A percentile compares a stretch with the other conserved stretches of the same genome.
Conservation (phyloP, 2,113 vertebrate genomes). For the Lates calcarifer region DNA sequence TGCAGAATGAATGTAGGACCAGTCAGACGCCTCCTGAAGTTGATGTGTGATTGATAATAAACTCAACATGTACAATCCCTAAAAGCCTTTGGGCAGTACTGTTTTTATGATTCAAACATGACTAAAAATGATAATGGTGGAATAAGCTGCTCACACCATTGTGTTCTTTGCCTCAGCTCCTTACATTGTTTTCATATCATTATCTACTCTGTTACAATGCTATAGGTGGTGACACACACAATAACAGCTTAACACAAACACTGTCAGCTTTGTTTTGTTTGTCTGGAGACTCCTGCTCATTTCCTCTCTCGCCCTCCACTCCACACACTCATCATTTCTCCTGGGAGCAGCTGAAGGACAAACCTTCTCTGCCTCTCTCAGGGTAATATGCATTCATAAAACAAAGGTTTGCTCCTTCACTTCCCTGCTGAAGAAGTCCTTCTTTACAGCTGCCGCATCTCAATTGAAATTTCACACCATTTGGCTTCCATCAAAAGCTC, state of each 20-base stretch:
- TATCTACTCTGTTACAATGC: not conserved
- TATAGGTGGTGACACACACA: not conserved
- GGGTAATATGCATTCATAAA: constrained; percentile 15
- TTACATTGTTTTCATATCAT: no score
- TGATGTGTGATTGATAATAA: no score
- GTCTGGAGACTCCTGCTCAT: not conserved
- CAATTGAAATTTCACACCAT: constrained; percentile 41
- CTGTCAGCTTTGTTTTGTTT: no score
- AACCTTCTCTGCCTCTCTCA: not conserved
- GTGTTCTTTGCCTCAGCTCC: no score
- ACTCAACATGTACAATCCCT: no score
- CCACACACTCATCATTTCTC: not conserved
- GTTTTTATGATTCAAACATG: no score
- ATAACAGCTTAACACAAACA: not conserved
- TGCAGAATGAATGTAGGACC: no score
- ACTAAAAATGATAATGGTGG: no score
- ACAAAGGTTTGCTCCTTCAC: not conserved
- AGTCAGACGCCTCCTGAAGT: no score
- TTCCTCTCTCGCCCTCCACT: not conserved
- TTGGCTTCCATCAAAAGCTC: not conserved
- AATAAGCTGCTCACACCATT: no score
- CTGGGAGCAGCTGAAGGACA: not conserved
- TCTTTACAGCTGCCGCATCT: constrained; percentile 7
- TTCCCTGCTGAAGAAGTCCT: not conserved
- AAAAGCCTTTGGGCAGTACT: no score